phyloP scores from a whole-genome alignment of 2,888 invertebrate genomes.

The Drosophila tripunctata region DNA sequence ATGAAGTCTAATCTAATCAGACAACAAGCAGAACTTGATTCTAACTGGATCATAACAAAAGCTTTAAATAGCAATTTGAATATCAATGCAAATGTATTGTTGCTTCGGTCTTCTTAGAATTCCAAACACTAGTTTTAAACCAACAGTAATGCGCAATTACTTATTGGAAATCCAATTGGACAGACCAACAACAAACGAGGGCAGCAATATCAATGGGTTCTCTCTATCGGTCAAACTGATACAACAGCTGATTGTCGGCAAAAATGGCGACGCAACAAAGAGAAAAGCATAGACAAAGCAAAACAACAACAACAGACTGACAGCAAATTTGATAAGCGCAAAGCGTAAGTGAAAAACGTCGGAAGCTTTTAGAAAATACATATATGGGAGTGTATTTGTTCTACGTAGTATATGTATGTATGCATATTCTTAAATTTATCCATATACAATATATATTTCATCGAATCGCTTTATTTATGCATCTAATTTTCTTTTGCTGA shows the following conservation, averaged over 20 bases:
- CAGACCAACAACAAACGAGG: not conserved
- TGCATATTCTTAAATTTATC: constrained; percentile 34
- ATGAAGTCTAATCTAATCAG: not conserved
- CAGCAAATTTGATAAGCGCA: constrained; percentile 41
- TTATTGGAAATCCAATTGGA: not conserved
- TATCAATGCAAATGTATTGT: not conserved
- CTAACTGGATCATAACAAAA: not conserved
- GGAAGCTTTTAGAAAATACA: not conserved
- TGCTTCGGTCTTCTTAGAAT: not conserved
- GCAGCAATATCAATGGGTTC: constrained; percentile 8
- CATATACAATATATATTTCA: constrained; percentile 16
- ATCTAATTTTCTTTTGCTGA: constrained; percentile 52
- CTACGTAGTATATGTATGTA: not conserved
- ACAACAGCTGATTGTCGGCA: constrained; percentile 60
- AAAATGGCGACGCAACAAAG: constrained; percentile 54
- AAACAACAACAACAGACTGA: constrained; percentile 31
- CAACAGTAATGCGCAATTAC: constrained; percentile 31
- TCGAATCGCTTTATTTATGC: constrained; percentile 42
- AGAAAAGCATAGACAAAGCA: constrained; percentile 20
- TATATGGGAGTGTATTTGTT: not conserved
- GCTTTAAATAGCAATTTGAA: not conserved
- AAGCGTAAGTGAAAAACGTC: constrained; percentile 8
- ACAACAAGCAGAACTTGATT: not conserved
- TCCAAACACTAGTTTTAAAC: not conserved
- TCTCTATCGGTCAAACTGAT: constrained; percentile 62